Evolutionary conservation across 1,140 invertebrate species (phyloP), one percentile per base, ranked within the genome.

Genomic region (Nasonia longicornis): DNA sequence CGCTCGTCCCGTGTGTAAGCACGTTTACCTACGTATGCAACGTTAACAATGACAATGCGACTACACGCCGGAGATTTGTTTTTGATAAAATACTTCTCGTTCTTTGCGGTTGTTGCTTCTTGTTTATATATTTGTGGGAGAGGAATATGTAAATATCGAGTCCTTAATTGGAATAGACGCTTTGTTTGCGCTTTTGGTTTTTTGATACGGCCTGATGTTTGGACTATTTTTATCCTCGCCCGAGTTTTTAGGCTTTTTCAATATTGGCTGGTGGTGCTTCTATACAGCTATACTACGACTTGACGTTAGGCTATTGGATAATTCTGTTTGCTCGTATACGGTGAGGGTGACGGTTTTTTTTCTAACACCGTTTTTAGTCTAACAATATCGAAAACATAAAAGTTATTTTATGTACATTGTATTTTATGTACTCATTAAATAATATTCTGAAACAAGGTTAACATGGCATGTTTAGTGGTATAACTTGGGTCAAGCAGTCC

Each of bases 1-100:
- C 29, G 11, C 58, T 69, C 75, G 35, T 8, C 31, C 63, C 38
- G 38, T 42, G 38, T 42, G 31, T 26, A 12, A 26, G 66, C 22
- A 14, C 26, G 26, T 69, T 31, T 29, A 11, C 31, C 3, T 70
- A 29, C 45, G 66, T 78, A 10, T 67, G 31, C n/a, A 26, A 45
- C 69, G 7, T 38, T 58, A 69, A 81, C 79, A 70, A 76, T 70
- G 79, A 81, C 79, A 81, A 81, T 42, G 73, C 79, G 64, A 72
- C n/a, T 31, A 48, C 70, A 29, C 52, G 52, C 22, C 70, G 35
- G n/a, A 79, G 77, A 79, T 79, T 79, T 64, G 70, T 73, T 73
- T 63, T 64, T 73, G 69, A 79, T 79, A 79, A 72, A 72, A 69
- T 79, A 48, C 64, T 35, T 77, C 63, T n/a, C 38, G 31, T 72